Base-by-base conservation (phyloP, 1,140 invertebrate species). In the Olivierus martensii region DNA sequence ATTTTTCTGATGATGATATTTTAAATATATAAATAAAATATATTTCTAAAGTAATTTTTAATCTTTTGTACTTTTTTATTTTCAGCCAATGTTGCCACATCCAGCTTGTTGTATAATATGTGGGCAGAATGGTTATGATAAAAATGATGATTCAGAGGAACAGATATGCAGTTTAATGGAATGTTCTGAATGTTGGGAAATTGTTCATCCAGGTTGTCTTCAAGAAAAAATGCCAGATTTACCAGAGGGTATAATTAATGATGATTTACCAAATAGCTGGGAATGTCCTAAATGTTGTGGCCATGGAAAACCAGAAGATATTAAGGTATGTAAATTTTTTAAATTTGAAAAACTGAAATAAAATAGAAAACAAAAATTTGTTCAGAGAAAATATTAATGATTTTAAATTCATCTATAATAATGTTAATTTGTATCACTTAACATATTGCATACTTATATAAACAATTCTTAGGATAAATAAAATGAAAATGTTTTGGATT, bases 241-340 rank as follows among this genome's bases (percentile, higher is more conserved):
- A 11, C 22, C n/a, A 19, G 45, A 46, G 11, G 21, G 45, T 9
- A n/a, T 18, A 22, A 72, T 89, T 37, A 94, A 91, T 69, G 89
- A 94, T 66, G 92, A 95, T 71, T 71, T 94, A 59, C 89, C 91
- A 17, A 95, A 93, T 66, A 91, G 87, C 61, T 97, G 92, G 92
- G 90, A 95, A 66, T 97, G 92, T 72, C 84, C 88, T 1, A 79
- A 83, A 45, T 97, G 92, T 71, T 46, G 34, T 10, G 15, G 34
- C 6, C 14, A 36, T 10, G 10, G 45, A 21, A 36, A 22, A 28
- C 45, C 45, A n/a, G 45, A 46, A 36, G n/a, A 46, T 15, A 36
- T 46, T 6, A 46, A 46, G 34, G 21, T 9, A 18, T 22, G 41
- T 22, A 43, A 17, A 17, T 0, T 43, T 9, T 18, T n/a, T n/a